These are phyloP conservation scores for Telmatochromis brachygnathus DNA, from an alignment of 2,113 vertebrate species.

Conservation along the genomic window DNA sequence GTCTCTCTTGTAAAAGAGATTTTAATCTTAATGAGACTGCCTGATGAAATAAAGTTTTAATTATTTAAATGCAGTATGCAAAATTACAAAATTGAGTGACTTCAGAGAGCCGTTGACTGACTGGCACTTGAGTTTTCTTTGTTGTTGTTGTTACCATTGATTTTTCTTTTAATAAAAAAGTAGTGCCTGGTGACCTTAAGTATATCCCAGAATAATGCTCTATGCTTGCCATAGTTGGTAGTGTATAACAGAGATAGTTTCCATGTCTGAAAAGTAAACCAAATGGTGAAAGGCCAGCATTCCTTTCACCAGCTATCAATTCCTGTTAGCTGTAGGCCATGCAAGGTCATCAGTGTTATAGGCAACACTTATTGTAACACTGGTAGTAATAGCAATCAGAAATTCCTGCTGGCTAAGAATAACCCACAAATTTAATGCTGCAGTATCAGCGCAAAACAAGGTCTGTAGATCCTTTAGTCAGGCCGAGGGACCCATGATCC, in stretches of 20 bases:
- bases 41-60: neutral
- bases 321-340: neutral
- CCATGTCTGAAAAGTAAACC: neutral
- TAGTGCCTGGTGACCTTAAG: neutral
- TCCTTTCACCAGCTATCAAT: neutral
- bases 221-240: neutral
- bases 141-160: neutral
- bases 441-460: neutral
- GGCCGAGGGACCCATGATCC: neutral
- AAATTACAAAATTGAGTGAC: neutral
- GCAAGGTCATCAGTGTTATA: neutral
- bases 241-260: neutral
- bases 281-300: neutral
- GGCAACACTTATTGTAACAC: neutral
- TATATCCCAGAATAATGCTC: neutral
- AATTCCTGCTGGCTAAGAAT: neutral
- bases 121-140: neutral
- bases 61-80: neutral
- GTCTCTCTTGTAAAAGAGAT: neutral
- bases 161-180: neutral
- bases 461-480: neutral
- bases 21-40: neutral
- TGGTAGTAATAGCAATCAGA: neutral
- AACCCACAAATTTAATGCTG: neutral
- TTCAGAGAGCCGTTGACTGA: neutral